These are phyloP conservation scores for Metopolophium dirhodum DNA, from an alignment of 1,140 invertebrate genomes.

Conservation along the genomic window DNA sequence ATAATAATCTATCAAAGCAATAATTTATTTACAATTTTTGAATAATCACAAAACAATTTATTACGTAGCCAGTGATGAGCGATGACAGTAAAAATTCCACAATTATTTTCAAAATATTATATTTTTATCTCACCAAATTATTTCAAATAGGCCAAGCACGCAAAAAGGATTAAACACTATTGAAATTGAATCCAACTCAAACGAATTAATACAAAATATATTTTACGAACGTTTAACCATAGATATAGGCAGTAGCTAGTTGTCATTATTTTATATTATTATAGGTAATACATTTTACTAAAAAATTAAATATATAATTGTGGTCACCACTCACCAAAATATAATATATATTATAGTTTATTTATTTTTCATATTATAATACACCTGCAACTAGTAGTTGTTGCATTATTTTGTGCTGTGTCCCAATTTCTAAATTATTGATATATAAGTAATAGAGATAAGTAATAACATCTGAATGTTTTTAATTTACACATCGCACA, in stretches of 20 bases:
- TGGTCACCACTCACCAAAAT: too few species aligned
- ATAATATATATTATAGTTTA: too few species aligned
- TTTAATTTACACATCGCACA: neutral
- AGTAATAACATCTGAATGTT: neutral
- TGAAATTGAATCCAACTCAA: too few species aligned
- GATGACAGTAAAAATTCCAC: too few species aligned
- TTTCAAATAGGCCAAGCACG: too few species aligned
- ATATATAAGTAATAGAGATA: neutral
- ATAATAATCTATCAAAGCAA: neutral
- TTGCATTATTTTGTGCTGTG: neutral
- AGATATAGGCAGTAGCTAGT: neutral
- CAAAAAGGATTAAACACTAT: too few species aligned
- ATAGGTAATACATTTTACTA: too few species aligned
- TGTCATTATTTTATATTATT: neutral
- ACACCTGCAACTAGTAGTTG: neutral
- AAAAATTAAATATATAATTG: too few species aligned
- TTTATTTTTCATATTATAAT: neutral
- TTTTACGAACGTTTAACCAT: neutral
- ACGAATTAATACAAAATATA: too few species aligned
- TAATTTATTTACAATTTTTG: neutral
- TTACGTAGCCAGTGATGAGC: neutral
- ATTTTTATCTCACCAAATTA: too few species aligned
- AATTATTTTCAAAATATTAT: too few species aligned
- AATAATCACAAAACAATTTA: neutral
- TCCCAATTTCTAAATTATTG: neutral